Evolutionary conservation across 2,888 invertebrate genomes (phyloP), one percentile per base, ranked within the genome.

Genomic region (Heliconius charithonia): DNA sequence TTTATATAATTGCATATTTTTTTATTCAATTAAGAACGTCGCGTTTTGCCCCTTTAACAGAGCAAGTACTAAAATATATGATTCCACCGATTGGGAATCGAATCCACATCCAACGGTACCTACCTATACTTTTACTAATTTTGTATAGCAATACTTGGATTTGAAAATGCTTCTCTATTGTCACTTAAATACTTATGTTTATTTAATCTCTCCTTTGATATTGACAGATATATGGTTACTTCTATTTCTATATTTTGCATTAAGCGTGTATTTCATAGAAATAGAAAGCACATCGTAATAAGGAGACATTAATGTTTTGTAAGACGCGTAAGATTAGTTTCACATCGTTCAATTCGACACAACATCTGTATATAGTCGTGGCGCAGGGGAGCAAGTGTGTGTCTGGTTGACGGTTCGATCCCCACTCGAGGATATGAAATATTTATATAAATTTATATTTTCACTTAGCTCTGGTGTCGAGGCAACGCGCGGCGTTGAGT

Each of bases 341-440:
- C 63, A 37, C 62, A 19, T 74, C 63, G 25, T 74, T 74, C 25
- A 74, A 74, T 63, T 63, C 73, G 73, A 63, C 63, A 74, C 73
- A 63, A n/a, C 19, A 63, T 51, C 29, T 72, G n/a, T 45, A 1
- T 16, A 45, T 16, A 4, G 13, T 41, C 1, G 16, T 16, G 1
- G 45, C 16, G 45, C 16, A 45, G 45, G 1, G 4, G 45, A 1
- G 13, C 45, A 45, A 45, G 4, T 45, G 16, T 45, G 16, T 45
- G 32, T 16, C 45, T 4, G 45, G 1, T 16, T 45, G 45, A 0
- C 1, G 16, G 1, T 45, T 45, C 45, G 45, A 45, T 45, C 4
- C 45, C 4, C 45, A 16, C 13, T 41, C 4, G 41, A 41, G 4
- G 13, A 41, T 4, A 45, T 45, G 0, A 45, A 45, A 9, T 37